Conservation (phyloP, 2,888 invertebrate species). For the Cotesia congregata region DNA sequence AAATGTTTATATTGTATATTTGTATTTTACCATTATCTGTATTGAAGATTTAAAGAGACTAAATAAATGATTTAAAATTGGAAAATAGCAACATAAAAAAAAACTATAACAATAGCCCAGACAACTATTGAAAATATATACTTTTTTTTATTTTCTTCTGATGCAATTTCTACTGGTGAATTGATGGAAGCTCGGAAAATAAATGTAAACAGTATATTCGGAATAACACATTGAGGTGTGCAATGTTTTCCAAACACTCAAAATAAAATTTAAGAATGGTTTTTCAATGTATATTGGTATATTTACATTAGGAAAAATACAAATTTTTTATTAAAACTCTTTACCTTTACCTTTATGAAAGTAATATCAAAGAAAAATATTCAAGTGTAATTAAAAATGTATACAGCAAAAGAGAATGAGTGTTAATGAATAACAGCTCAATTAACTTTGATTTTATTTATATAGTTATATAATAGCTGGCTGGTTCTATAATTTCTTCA, state of each 20-base stretch:
- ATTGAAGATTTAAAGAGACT: background rate
- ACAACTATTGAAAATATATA: background rate
- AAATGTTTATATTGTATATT: background rate
- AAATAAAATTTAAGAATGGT: background rate
- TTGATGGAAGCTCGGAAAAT: background rate
- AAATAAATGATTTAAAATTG: background rate
- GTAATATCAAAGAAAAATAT: background rate
- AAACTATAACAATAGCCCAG: background rate
- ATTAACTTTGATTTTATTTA: background rate
- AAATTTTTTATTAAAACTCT: background rate
- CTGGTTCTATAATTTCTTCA: background rate
- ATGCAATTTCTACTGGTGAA: background rate
- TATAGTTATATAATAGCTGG: background rate
- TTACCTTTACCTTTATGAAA: background rate
- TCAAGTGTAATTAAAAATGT: background rate
- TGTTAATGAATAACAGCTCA: background rate
- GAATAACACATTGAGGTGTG: background rate
- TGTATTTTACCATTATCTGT: background rate
- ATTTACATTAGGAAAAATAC: background rate
- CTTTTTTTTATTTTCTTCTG: background rate
- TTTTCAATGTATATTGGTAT: background rate
- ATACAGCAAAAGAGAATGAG: background rate
- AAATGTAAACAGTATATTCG: background rate
- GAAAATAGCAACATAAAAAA: background rate
- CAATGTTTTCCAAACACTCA: background rate